phyloP scores from a whole-genome alignment of 2,113 vertebrate species.

The Dendrocopos noguchii region DNA sequence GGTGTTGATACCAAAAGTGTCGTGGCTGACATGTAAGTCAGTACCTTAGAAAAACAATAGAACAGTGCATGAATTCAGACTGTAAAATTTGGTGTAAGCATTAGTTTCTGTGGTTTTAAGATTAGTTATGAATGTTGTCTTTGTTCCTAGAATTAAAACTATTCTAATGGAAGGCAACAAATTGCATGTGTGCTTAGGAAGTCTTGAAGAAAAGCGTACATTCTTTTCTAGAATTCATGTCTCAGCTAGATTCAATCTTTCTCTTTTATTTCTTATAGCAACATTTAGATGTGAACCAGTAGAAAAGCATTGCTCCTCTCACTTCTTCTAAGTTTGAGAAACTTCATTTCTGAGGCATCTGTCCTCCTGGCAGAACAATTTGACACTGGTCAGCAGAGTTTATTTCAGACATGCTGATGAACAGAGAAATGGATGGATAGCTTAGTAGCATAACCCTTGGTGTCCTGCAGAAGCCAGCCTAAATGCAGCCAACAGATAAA shows the following conservation, averaged over 20 bases:
- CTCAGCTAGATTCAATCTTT: background rate
- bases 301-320: background rate
- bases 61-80: background rate
- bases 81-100: background rate
- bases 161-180: background rate
- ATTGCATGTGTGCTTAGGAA: background rate
- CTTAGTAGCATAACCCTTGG: background rate
- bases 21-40: background rate
- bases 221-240: background rate
- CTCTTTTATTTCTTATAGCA: background rate
- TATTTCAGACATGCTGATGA: background rate
- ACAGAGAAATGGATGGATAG: background rate
- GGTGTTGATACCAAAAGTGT: background rate
- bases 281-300: background rate
- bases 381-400: background rate
- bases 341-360: background rate
- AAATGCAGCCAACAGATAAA: background rate
- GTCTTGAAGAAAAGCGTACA: fast-evolving
- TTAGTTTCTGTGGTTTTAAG: background rate
- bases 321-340: background rate
- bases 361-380: background rate
- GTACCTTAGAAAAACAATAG: background rate
- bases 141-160: background rate
- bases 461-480: background rate
- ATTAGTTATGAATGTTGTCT: background rate